A percentile compares a stretch with the other conserved stretches of the same genome.
phyloP scores from a whole-genome alignment of 1,140 invertebrate species.

The Belonocnema kinseyi region DNA sequence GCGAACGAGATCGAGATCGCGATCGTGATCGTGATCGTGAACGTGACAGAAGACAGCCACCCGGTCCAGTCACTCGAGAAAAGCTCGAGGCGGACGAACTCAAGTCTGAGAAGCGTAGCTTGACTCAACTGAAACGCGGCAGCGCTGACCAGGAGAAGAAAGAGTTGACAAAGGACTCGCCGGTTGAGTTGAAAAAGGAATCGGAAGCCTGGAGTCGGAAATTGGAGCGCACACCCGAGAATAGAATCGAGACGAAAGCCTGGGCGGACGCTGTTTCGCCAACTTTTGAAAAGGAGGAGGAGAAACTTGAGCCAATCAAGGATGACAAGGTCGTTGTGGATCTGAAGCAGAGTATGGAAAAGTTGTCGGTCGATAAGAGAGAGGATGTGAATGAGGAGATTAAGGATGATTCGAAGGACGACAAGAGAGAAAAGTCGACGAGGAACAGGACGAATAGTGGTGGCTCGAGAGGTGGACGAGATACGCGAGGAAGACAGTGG shows the following conservation, averaged over 20 bases:
- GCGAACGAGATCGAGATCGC: conserved; percentile 56
- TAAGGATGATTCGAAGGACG: conserved; percentile 65
- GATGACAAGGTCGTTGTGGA: conserved; percentile 61
- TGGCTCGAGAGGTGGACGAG: conserved; percentile 57
- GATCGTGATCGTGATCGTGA: conserved; percentile 57
- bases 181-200: conserved; percentile 66
- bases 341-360: conserved; percentile 67
- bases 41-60: conserved; percentile 72
- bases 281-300: conserved; percentile 73
- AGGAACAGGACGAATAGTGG: conserved; percentile 65
- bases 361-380: conserved; percentile 58
- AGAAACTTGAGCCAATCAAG: conserved; percentile 63
- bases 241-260: conserved; percentile 58
- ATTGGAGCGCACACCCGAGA: conserved; percentile 57
- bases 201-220: conserved; percentile 66
- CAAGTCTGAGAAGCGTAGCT: conserved; percentile 76
- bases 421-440: conserved; percentile 69
- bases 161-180: conserved; percentile 56
- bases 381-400: conserved; percentile 64
- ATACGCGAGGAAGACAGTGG: conserved; percentile 57
- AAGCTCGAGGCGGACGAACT: conserved; percentile 80
- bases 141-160: conserved; percentile 65
- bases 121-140: conserved; percentile 76
- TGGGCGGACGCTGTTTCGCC: conserved; percentile 76
- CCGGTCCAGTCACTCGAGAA: conserved; percentile 80